These are phyloP conservation scores for Pipistrellus pipistrellus DNA, from an alignment of 2,797 vertebrate species.

Conservation along the genomic window DNA sequence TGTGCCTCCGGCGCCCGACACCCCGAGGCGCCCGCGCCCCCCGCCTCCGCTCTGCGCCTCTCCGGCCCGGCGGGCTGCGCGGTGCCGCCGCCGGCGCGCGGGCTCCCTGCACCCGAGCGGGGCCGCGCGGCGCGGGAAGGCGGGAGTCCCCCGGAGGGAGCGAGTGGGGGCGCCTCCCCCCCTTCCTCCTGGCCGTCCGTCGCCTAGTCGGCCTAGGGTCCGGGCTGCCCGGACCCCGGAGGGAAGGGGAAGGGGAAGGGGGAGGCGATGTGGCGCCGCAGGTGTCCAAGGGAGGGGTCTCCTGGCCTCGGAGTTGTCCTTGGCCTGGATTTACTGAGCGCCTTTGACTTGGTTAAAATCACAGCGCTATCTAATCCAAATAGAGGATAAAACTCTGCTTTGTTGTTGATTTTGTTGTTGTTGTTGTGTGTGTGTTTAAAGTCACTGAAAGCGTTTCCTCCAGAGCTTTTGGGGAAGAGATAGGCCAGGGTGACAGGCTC, in stretches of 20 bases:
- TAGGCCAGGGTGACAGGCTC: not conserved
- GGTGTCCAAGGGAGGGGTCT: not conserved
- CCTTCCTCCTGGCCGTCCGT: not conserved
- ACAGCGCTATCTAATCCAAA: not conserved
- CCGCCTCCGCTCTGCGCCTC: not conserved
- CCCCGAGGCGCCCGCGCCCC: not conserved
- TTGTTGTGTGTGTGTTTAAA: not conserved
- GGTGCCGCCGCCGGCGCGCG: slow-evolving; percentile 18
- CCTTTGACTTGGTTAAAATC: not conserved
- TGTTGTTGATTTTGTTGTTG: no score
- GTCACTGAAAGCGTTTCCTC: not conserved
- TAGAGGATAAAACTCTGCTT: not conserved
- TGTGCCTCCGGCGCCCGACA: not conserved
- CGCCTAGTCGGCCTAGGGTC: not conserved
- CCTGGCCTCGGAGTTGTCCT: not conserved
- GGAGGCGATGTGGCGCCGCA: not conserved
- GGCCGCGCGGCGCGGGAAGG: slow-evolving; percentile 43
- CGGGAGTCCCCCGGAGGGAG: not conserved
- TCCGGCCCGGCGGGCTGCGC: not conserved
- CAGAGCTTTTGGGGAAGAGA: slow-evolving; percentile 29
- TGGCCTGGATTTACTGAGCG: not conserved
- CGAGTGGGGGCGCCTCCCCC: slow-evolving; percentile 28
- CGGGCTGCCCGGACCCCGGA: not conserved
- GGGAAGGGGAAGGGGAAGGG: not conserved
- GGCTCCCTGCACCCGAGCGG: not conserved